A percentile compares a stretch with the other conserved stretches of the same genome.
These are phyloP conservation scores for Coccyzus lansbergi DNA, from an alignment of 2,797 vertebrate species.

Conservation along the genomic window DNA sequence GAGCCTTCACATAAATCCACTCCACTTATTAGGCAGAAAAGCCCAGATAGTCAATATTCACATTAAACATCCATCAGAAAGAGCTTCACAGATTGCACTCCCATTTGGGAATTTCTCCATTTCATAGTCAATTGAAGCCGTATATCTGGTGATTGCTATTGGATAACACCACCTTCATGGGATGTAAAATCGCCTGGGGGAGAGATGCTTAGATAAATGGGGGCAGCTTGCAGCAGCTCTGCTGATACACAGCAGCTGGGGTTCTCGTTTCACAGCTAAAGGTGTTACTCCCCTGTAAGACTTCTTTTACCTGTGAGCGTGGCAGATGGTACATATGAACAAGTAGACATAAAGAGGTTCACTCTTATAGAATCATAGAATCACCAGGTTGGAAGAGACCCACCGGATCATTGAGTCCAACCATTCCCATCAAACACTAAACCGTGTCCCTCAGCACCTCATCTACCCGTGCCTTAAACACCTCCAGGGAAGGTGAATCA, in stretches of 20 bases:
- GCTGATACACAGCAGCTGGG: neutral
- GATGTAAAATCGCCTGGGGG: neutral
- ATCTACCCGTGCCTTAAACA: no score
- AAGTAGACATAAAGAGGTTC: neutral
- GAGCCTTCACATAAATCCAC: constrained; percentile 52
- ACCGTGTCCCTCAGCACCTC: no score
- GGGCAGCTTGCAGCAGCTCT: neutral
- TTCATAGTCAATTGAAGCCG: constrained; percentile 27
- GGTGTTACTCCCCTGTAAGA: neutral
- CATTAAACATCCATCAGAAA: constrained; percentile 59
- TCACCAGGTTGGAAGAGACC: no score
- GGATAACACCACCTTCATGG: neutral
- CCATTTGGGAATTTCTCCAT: constrained; percentile 35
- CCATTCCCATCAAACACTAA: no score
- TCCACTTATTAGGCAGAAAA: constrained; percentile 46
- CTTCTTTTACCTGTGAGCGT: neutral
- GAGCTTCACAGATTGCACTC: constrained; percentile 25
- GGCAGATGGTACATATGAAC: rapidly evolving
- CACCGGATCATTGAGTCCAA: no score
- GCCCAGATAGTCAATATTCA: constrained; percentile 58
- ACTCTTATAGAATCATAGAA: no score
- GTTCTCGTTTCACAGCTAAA: neutral
- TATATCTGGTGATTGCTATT: neutral
- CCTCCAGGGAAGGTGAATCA: no score
- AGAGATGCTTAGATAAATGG: neutral